These are phyloP conservation scores for Blastomussa wellsi DNA, from an alignment of 92 coral and sea anemone species.

Conservation along the genomic window DNA sequence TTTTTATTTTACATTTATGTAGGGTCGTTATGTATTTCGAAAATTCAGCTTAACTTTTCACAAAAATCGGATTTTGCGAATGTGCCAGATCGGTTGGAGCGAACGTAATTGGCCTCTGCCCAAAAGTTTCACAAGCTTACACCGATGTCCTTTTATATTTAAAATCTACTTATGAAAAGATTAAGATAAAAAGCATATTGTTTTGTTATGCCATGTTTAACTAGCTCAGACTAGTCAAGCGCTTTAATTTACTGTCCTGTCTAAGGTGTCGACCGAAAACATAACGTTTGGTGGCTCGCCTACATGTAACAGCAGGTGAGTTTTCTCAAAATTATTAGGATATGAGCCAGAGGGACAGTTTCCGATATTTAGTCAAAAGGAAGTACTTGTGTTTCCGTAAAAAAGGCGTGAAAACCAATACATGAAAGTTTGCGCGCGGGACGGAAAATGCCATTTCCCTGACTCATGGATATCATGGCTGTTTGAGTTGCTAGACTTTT, in stretches of 20 bases:
- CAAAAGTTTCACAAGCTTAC: neutral
- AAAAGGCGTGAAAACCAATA: slow-evolving; percentile 8
- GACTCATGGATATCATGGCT: neutral
- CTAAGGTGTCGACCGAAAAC: neutral
- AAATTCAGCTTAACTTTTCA: neutral
- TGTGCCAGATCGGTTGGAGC: neutral
- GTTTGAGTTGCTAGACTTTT: neutral
- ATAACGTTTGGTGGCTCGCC: neutral
- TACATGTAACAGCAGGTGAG: neutral
- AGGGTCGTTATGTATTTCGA: neutral
- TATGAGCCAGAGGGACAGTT: neutral
- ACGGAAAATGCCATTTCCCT: slow-evolving; percentile 1
- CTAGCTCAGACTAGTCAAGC: slow-evolving; percentile 9
- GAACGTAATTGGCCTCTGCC: neutral
- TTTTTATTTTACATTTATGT: neutral
- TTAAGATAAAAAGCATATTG: neutral
- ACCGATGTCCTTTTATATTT: neutral
- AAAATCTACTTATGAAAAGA: neutral
- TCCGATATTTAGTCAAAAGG: neutral
- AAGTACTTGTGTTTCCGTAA: neutral
- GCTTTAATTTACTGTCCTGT: neutral
- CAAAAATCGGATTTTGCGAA: neutral
- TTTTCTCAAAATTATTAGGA: neutral
- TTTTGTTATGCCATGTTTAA: neutral
- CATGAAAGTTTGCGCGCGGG: neutral